Evolutionary conservation across 2,113 vertebrate species (phyloP), one percentile per base, ranked within the genome.

Genomic region (Opisthocomus hoazin): DNA sequence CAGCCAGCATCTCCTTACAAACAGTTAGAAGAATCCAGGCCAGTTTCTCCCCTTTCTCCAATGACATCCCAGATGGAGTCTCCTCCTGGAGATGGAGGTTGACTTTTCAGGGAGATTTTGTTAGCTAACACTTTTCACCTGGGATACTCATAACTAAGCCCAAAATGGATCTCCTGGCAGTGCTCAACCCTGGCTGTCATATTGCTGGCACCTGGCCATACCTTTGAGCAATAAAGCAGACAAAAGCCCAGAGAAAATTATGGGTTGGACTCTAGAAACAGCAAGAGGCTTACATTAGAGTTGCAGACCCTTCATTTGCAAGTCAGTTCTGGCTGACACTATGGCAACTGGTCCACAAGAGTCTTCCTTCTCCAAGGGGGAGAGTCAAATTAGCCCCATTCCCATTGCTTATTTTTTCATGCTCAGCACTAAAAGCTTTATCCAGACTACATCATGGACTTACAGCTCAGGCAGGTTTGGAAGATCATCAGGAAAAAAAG

Each of bases 141-240:
- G 94, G 82, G 85, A 78, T 39, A n/a, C 66, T 94, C 88, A 45
- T 20, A 87, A 66, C 77, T 96, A 97, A 97, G 87, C 87, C 87
- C 83, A 91, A 96, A 96, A 97, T 95, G 90, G 93, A 87, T 89
- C 87, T 96, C 68, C 70, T 97, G 96, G 95, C 93, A 89, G 54
- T 46, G 21, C 36, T 92, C 29, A 27, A 43, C 32, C 87, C 29
- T 76, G 70, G 63, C 84, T 96, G 96, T 96, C 96, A 85, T 41
- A 87, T 69, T 94, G 68, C 76, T 97, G 90, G 83, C 96, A 90
- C 89, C 56, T 86, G 74, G 86, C 93, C 94, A 90, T 58, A 93
- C 74, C 65, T 58, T 46, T 26, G 37, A 96, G 89, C 80, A 93
- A n/a, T 56, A 85, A 89, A 84, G 61, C 82, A 95, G 88, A 78